A percentile compares a stretch with the other conserved stretches of the same genome.
These are phyloP conservation scores for Rhyacophila brunnea DNA, from an alignment of 1,140 invertebrate species.

Conservation along the genomic window DNA sequence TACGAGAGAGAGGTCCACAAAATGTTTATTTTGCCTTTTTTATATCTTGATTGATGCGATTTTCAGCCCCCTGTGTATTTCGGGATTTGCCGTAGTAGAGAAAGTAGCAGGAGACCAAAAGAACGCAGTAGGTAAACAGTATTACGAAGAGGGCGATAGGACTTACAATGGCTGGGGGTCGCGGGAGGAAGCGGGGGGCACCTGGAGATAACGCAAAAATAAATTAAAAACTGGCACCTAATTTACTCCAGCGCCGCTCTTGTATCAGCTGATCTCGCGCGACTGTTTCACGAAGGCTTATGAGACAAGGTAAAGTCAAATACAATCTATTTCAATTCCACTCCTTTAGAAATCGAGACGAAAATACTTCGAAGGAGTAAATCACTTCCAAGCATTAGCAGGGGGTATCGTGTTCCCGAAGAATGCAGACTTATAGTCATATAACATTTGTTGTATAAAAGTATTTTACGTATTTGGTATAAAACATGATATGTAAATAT, in stretches of 20 bases:
- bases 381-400: too few species aligned
- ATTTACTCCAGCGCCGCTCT: conserved; percentile 29
- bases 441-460: too few species aligned
- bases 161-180: background rate
- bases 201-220: conserved; percentile 36
- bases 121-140: conserved; percentile 10
- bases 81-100: conserved; percentile 11
- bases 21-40: conserved; percentile 32
- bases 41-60: conserved; percentile 35
- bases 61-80: conserved; percentile 21
- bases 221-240: conserved; percentile 38
- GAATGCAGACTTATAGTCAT: too few species aligned
- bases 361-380: too few species aligned
- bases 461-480: too few species aligned
- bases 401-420: too few species aligned
- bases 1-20: conserved; percentile 12
- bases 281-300: conserved; percentile 15
- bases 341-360: too few species aligned
- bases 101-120: background rate
- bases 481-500: too few species aligned
- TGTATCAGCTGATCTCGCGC: conserved; percentile 31
- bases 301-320: conserved; percentile 12
- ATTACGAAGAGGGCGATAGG: background rate
- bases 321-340: too few species aligned
- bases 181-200: conserved; percentile 14